phyloP scores from a whole-genome alignment of 2,113 vertebrate species.

The Aptenodytes patagonicus region DNA sequence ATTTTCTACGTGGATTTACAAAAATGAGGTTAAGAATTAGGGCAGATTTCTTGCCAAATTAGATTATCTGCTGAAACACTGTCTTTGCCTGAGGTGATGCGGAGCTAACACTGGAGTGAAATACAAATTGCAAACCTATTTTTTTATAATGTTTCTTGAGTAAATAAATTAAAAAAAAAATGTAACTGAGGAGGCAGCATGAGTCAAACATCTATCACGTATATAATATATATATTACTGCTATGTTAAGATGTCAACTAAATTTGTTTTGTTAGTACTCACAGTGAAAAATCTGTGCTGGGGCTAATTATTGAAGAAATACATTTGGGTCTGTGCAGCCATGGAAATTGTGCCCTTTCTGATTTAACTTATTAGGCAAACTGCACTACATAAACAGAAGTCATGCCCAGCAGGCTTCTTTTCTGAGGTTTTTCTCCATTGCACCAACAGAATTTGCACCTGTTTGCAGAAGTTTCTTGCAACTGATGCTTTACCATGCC shows the following conservation, averaged over 20 bases:
- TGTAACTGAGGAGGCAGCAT: slow-evolving; percentile 21
- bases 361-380: slow-evolving; percentile 25
- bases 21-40: slow-evolving; percentile 28
- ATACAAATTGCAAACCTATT: slow-evolving; percentile 63
- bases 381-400: neutral
- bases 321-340: neutral
- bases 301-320: neutral
- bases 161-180: slow-evolving; percentile 3
- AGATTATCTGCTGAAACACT: slow-evolving; percentile 28
- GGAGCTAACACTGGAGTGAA: slow-evolving; percentile 1
- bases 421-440: slow-evolving; percentile 8
- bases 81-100: slow-evolving; percentile 24
- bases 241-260: neutral
- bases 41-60: slow-evolving; percentile 47
- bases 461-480: slow-evolving; percentile 3
- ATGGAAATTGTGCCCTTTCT: neutral
- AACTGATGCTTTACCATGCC: slow-evolving; percentile 29
- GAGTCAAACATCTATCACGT: neutral
- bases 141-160: slow-evolving; percentile 63
- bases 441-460: slow-evolving; percentile 7
- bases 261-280: slow-evolving; percentile 32
- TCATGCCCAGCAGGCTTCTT: neutral
- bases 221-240: neutral
- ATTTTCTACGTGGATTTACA: slow-evolving; percentile 49
- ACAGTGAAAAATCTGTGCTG: slow-evolving; percentile 25